Percentiles rank a stretch among this genome's conserved stretches.
Evolutionary conservation across 2,888 invertebrate genomes (phyloP).

Genomic region (Lepidocyrtinus sp.): DNA sequence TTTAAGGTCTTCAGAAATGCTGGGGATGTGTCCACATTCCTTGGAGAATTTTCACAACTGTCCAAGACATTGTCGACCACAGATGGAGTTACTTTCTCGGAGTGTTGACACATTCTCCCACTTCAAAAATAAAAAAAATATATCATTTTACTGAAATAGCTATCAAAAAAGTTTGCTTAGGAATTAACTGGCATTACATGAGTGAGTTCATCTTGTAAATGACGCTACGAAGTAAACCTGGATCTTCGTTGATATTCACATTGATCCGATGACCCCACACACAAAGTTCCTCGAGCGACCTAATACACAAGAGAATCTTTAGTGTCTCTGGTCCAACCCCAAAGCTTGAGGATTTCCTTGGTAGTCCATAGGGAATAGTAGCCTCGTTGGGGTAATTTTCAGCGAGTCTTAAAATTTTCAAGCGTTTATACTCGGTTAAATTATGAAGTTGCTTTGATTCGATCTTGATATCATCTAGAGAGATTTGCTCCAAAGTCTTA

Average conservation of each 20-base stretch:
- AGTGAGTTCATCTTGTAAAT: not conserved
- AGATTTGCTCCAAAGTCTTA: slow-evolving; percentile 22
- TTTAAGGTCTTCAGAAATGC: not conserved
- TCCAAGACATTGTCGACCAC: not conserved
- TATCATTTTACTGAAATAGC: too few relatives aligned
- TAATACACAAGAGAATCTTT: slow-evolving; percentile 1
- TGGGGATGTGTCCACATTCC: too few relatives aligned
- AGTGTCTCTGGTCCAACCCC: slow-evolving; percentile 31
- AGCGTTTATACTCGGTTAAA: not conserved
- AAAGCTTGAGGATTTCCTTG: not conserved
- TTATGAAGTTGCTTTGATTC: slow-evolving; percentile 18
- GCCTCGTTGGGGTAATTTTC: slow-evolving; percentile 25
- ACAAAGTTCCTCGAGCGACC: slow-evolving; percentile 34
- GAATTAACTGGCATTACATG: too few relatives aligned
- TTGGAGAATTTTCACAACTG: not conserved
- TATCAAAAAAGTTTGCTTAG: too few relatives aligned
- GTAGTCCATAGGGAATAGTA: not conserved
- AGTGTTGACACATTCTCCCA: too few relatives aligned
- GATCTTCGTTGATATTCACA: not conserved
- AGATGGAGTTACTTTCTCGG: not conserved
- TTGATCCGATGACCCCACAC: slow-evolving; percentile 32
- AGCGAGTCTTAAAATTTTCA: slow-evolving; percentile 32
- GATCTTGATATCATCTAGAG: slow-evolving; percentile 30
- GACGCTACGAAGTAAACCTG: not conserved
- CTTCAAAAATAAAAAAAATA: too few relatives aligned